These are phyloP conservation scores for Drosophila funebris DNA, from an alignment of 1,140 invertebrate genomes.

Conservation along the genomic window DNA sequence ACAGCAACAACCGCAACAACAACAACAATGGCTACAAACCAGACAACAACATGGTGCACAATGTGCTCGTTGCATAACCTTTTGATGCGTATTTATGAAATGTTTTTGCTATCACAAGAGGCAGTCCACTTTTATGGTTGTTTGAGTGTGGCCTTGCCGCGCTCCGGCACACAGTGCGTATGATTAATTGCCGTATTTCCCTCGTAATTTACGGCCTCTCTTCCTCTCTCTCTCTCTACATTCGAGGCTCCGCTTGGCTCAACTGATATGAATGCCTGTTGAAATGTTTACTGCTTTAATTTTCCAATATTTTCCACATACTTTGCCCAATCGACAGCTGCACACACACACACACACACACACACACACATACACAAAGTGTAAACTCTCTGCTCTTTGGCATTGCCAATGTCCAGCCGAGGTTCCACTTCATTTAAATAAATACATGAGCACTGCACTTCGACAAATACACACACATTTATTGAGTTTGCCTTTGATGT, in stretches of 20 bases:
- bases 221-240: too few relatives aligned
- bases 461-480: neutral
- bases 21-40: neutral
- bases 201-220: slow-evolving; percentile 46
- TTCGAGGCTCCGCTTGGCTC: neutral
- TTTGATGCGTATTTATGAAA: slow-evolving; percentile 52
- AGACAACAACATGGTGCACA: neutral
- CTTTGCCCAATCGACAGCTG: neutral
- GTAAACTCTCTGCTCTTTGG: slow-evolving; percentile 4
- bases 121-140: slow-evolving; percentile 3
- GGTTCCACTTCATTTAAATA: slow-evolving; percentile 9
- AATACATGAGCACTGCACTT: neutral
- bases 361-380: slow-evolving; percentile 1
- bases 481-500: neutral
- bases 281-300: slow-evolving; percentile 26
- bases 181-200: slow-evolving; percentile 57
- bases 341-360: neutral
- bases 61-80: neutral
- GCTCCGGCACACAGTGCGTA: slow-evolving; percentile 54
- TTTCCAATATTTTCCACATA: slow-evolving; percentile 18
- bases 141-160: slow-evolving; percentile 25
- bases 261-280: slow-evolving; percentile 17
- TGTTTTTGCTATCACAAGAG: slow-evolving; percentile 16
- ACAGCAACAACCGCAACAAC: neutral
- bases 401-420: neutral